Percentiles rank a stretch among this genome's conserved stretches.
phyloP scores from a whole-genome alignment of 2,888 invertebrate species.

The Drosophila trichaetosa region DNA sequence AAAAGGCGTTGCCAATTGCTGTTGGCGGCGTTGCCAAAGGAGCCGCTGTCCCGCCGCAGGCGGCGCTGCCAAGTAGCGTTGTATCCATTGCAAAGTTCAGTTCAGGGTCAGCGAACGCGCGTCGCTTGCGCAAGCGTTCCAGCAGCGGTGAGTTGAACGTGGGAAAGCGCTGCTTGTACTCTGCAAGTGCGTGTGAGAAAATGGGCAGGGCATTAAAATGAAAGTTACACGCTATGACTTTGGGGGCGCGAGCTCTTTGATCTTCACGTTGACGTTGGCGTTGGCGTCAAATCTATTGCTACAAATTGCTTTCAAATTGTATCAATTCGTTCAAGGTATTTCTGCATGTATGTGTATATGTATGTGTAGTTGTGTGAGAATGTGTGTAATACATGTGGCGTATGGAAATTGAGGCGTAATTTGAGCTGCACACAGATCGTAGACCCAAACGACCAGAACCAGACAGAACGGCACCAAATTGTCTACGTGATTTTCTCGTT shows the following conservation, averaged over 20 bases:
- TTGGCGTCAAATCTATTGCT: constrained; percentile 36
- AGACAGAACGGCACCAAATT: constrained; percentile 75
- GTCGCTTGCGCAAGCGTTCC: constrained; percentile 85
- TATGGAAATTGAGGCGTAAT: constrained; percentile 45
- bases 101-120: constrained; percentile 86
- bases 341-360: neutral
- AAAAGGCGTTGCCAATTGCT: constrained; percentile 42
- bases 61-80: constrained; percentile 60
- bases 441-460: constrained; percentile 31
- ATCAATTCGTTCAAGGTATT: constrained; percentile 53
- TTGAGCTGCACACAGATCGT: constrained; percentile 24
- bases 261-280: constrained; percentile 33
- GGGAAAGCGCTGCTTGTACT: constrained; percentile 82
- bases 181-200: constrained; percentile 60
- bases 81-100: constrained; percentile 84
- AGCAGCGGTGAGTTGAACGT: constrained; percentile 82
- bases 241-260: constrained; percentile 44
- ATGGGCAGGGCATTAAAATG: constrained; percentile 32
- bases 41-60: constrained; percentile 42
- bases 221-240: constrained; percentile 37
- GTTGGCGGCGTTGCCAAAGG: constrained; percentile 45
- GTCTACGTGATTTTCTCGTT: constrained; percentile 40
- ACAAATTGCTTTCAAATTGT: constrained; percentile 60
- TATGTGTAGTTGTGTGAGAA: neutral
- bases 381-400: constrained; percentile 14